Conservation (phyloP, 1,140 invertebrate genomes). For the Lanistes nyassanus region DNA sequence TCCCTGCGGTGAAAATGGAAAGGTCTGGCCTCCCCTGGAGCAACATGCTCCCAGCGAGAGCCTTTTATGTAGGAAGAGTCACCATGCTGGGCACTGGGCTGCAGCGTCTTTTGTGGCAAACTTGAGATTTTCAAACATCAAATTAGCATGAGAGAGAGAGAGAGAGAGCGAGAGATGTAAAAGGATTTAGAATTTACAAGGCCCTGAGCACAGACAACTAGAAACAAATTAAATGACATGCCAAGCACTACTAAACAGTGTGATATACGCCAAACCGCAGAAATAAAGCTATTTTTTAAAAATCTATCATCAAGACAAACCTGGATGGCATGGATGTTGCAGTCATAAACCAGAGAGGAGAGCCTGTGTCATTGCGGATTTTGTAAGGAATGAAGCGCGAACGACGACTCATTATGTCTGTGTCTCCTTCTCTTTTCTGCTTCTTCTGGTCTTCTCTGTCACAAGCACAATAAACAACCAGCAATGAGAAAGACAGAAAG, state of each 20-base stretch:
- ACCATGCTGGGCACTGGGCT: neutral
- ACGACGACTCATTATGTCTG: conserved; percentile 68
- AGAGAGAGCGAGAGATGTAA: neutral
- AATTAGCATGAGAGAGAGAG: conserved; percentile 7
- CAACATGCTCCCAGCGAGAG: conserved; percentile 58
- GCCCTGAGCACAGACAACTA: too few relatives aligned
- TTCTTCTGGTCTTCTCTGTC: conserved; percentile 24
- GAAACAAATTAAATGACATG: too few relatives aligned
- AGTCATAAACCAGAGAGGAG: conserved; percentile 83
- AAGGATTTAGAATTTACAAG: neutral
- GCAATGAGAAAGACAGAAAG: neutral
- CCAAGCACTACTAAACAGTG: too few relatives aligned
- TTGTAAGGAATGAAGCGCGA: conserved; percentile 93
- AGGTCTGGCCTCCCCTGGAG: conserved; percentile 56
- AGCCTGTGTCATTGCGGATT: conserved; percentile 89
- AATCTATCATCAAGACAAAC: conserved; percentile 16
- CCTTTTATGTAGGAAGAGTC: conserved; percentile 45
- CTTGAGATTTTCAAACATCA: too few relatives aligned
- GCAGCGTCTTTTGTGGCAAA: conserved; percentile 11
- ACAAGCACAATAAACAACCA: neutral
- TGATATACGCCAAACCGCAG: too few relatives aligned
- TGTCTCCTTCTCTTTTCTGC: conserved; percentile 8
- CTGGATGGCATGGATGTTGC: conserved; percentile 67
- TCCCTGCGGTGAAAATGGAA: conserved; percentile 76
- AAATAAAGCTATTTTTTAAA: too few relatives aligned